phyloP scores from a whole-genome alignment of 2,797 vertebrate species.

The Aythya fuligula region DNA sequence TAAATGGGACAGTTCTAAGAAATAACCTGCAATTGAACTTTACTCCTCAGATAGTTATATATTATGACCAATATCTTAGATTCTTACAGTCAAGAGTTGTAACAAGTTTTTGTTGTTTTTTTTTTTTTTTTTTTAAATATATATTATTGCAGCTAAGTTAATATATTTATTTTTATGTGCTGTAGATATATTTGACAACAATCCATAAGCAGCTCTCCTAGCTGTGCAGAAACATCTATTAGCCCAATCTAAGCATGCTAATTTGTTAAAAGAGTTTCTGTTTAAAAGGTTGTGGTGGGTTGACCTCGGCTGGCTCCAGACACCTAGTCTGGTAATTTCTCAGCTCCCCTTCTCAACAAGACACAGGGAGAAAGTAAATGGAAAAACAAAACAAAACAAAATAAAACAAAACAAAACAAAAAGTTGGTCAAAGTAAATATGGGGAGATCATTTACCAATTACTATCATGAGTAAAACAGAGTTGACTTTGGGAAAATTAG shows the following conservation, averaged over 20 bases:
- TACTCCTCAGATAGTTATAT: background rate
- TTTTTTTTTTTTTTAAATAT: background rate
- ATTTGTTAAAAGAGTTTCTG: background rate
- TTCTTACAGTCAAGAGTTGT: background rate
- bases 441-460: background rate
- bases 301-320: background rate
- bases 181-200: background rate
- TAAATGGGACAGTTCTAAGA: background rate
- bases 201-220: background rate
- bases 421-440: background rate
- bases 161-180: background rate
- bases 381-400: background rate
- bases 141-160: background rate
- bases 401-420: too few relatives aligned
- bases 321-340: background rate
- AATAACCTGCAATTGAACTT: background rate
- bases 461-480: background rate
- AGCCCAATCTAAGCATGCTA: background rate
- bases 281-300: background rate
- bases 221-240: background rate
- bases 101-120: background rate
- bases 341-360: background rate
- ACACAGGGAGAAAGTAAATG: background rate
- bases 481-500: background rate
- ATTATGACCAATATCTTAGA: background rate